Evolutionary conservation across 2,888 invertebrate genomes (phyloP), one percentile per base, ranked within the genome.

Genomic region (Drosophila austrosaltans): DNA sequence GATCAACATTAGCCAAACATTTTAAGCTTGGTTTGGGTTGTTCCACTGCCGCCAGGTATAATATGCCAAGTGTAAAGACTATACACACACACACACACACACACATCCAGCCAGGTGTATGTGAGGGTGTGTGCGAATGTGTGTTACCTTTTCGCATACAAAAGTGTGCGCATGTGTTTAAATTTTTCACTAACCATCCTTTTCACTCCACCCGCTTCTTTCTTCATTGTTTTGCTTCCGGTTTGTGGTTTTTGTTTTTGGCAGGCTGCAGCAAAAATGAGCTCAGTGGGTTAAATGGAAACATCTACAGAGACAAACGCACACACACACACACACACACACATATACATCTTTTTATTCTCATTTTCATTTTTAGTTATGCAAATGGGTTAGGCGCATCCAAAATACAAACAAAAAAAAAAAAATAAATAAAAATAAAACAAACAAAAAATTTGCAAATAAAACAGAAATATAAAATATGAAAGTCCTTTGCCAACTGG

Each of bases 251-350:
- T 69, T 78, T 69, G 67, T 75, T 79, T 69, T 75, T 53, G 78
- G 73, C 75, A 48, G 68, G 67, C 73, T 69, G 61, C 62, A 16
- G 63, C 48, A 48, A 48, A 82, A 83, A 82, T 79, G 79, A 82
- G 82, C 85, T 81, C 82, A 84, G 82, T 84, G 82, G 83, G 85
- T 85, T 83, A 83, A 83, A 83, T 83, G 82, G 79, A 81, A 79
- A 76, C 82, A 81, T 77, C 77, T 67, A 72, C 72, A 61, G 66
- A 66, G 10, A 48, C 3, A 25, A 16, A 44, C 20, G 20, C 44
- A 44, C 42, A 48, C 53, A 32, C 40, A 10, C 44, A 42, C 30
- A 36, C 12, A 28, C 28, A 28, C 36, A 36, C 7, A 36, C 36
- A 36, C 42, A 32, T 40, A n/a, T 42, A 40, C 16, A 40, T 7